Evolutionary conservation across 2,113 vertebrate genomes (phyloP).

Genomic region (Macheiramphus alcinus): DNA sequence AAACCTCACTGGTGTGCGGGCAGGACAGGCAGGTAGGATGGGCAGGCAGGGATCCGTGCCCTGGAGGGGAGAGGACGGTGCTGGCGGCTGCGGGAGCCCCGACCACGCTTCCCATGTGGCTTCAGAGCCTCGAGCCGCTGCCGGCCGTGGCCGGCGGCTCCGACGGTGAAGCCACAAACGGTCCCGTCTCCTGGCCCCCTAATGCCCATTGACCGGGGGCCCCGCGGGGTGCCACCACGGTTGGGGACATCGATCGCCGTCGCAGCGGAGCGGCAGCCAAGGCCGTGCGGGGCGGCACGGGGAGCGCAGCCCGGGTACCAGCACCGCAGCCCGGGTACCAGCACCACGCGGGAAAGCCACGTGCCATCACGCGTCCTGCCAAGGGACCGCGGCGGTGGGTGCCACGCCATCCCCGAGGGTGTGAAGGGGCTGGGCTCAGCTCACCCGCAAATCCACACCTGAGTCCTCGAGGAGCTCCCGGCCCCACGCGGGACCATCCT

Average conservation of each 20-base stretch:
- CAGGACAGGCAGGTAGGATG: neutral
- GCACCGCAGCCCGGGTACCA: too few species aligned
- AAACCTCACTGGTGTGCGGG: neutral
- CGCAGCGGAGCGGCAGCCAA: neutral
- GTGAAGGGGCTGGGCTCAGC: fast-evolving
- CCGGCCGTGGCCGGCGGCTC: neutral
- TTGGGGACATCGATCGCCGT: neutral
- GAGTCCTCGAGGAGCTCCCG: neutral
- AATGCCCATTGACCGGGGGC: neutral
- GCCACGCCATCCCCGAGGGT: neutral
- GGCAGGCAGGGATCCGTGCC: neutral
- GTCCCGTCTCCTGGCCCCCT: neutral
- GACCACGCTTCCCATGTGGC: neutral
- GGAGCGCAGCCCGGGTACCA: neutral
- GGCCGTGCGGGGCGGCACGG: fast-evolving
- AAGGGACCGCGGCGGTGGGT: fast-evolving
- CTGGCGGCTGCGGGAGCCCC: neutral
- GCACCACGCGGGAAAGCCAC: fast-evolving
- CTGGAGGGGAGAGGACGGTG: neutral
- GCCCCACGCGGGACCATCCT: fast-evolving
- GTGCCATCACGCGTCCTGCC: fast-evolving
- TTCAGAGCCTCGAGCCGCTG: neutral
- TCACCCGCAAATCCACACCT: neutral
- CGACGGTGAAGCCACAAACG: neutral
- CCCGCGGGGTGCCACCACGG: neutral